Percentiles rank a stretch among this genome's conserved stretches.
Conservation (phyloP, 2,797 vertebrate genomes). For the Fistularia commersonii region DNA sequence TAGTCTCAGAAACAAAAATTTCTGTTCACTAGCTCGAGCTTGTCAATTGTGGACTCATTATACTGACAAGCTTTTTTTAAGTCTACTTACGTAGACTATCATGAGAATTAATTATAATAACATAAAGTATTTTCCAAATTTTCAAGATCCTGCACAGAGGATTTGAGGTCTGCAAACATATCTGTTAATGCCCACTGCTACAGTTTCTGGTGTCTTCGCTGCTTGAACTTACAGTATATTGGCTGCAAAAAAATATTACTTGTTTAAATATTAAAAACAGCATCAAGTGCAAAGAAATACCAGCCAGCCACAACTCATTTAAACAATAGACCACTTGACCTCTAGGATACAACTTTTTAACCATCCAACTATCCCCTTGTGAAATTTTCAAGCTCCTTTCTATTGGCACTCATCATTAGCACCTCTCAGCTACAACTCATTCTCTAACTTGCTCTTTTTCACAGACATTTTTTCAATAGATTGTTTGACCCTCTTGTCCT, state of each 20-base stretch:
- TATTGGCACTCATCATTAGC: not conserved
- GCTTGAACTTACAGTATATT: slow-evolving; percentile 24
- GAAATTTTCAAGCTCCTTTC: slow-evolving; percentile 7
- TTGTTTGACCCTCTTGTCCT: not conserved
- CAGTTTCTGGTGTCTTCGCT: slow-evolving; percentile 3
- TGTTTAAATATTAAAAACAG: slow-evolving; percentile 48
- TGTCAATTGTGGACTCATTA: too few relatives aligned
- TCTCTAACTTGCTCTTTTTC: slow-evolving; percentile 18
- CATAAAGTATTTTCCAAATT: too few relatives aligned
- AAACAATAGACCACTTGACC: slow-evolving; percentile 38
- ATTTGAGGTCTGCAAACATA: too few relatives aligned
- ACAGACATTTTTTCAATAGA: slow-evolving; percentile 7
- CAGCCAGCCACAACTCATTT: slow-evolving; percentile 23
- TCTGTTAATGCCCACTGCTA: too few relatives aligned
- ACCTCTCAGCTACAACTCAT: slow-evolving; percentile 4
- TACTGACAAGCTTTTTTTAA: too few relatives aligned
- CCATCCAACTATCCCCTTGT: slow-evolving; percentile 4
- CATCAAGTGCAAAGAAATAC: slow-evolving; percentile 39
- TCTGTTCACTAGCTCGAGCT: too few relatives aligned
- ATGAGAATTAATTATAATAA: too few relatives aligned
- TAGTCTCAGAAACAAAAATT: too few relatives aligned
- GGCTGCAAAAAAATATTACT: slow-evolving; percentile 1
- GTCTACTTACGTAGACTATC: too few relatives aligned
- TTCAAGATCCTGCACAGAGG: too few relatives aligned
- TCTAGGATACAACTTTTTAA: slow-evolving; percentile 13